These are phyloP conservation scores for Decapterus maruadsi DNA, from an alignment of 2,797 vertebrate genomes.

Conservation along the genomic window DNA sequence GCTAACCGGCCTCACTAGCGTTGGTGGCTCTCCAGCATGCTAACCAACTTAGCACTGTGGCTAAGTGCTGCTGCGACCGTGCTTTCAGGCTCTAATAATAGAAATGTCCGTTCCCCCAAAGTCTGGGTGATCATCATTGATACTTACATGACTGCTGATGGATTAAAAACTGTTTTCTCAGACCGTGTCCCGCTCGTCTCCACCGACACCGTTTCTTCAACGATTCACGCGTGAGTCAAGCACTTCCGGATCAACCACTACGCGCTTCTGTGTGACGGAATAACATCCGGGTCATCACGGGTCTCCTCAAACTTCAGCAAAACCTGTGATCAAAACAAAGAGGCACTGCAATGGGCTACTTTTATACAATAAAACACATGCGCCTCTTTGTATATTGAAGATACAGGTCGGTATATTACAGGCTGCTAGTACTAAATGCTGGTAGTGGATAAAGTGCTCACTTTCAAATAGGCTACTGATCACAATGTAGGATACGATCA, in stretches of 20 bases:
- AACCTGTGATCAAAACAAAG: too few relatives aligned
- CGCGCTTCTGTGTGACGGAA: slow-evolving; percentile 23
- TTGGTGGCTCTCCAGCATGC: neutral
- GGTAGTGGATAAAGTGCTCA: too few relatives aligned
- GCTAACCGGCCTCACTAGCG: slow-evolving; percentile 35
- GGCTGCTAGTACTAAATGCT: neutral
- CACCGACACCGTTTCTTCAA: slow-evolving; percentile 42
- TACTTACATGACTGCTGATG: slow-evolving; percentile 69
- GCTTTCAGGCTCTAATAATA: rapidly evolving
- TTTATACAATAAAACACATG: too few relatives aligned
- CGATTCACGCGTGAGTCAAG: slow-evolving; percentile 45
- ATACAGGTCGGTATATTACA: neutral
- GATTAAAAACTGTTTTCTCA: neutral
- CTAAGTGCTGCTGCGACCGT: rapidly evolving
- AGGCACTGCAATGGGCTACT: too few relatives aligned
- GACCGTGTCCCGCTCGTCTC: neutral
- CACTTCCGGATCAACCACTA: slow-evolving; percentile 66
- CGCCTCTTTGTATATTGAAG: too few relatives aligned
- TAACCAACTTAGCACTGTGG: slow-evolving; percentile 31
- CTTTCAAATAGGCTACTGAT: neutral
- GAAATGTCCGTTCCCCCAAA: rapidly evolving
- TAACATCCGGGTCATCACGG: slow-evolving; percentile 66
- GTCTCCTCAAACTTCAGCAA: neutral
- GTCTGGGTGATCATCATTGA: rapidly evolving
- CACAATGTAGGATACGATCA: neutral